These are phyloP conservation scores for Polydrusus pterygomalis DNA, from an alignment of 2,888 invertebrate species.

Conservation along the genomic window DNA sequence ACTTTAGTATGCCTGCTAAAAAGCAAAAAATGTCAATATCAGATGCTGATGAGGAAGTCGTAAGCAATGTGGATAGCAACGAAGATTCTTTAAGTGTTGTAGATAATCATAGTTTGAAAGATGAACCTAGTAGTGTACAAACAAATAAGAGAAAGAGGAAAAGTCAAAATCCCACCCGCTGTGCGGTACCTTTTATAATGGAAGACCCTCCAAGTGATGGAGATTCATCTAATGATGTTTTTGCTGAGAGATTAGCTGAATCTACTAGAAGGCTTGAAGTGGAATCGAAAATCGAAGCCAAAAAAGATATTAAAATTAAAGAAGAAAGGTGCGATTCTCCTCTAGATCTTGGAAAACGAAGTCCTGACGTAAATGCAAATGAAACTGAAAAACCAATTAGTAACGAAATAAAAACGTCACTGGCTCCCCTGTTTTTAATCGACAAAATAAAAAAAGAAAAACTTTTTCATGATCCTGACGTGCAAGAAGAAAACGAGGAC, in stretches of 20 bases:
- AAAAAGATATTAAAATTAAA: constrained; percentile 57
- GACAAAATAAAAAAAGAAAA: constrained; percentile 72
- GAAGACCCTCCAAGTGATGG: constrained; percentile 77
- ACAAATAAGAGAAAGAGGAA: constrained; percentile 90
- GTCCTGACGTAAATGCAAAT: constrained; percentile 71
- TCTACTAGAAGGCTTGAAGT: constrained; percentile 58
- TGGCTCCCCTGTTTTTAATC: constrained; percentile 69
- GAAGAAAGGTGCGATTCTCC: constrained; percentile 66
- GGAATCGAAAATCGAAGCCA: constrained; percentile 59
- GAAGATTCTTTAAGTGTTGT: constrained; percentile 77
- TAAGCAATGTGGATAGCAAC: constrained; percentile 79
- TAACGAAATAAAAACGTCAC: constrained; percentile 70
- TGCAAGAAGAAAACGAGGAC: constrained; percentile 69
- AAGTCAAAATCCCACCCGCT: constrained; percentile 89
- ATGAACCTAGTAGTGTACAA: constrained; percentile 74
- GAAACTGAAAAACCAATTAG: constrained; percentile 67
- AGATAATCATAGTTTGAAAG: constrained; percentile 75
- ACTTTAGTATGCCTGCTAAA: constrained; percentile 81
- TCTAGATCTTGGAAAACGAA: constrained; percentile 72
- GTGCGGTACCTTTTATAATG: constrained; percentile 77
- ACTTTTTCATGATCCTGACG: constrained; percentile 63
- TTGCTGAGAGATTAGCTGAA: constrained; percentile 64
- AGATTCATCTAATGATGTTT: constrained; percentile 77
- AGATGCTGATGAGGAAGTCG: constrained; percentile 75
- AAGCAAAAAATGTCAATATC: constrained; percentile 76